Percentiles rank a stretch among this genome's conserved stretches.
Conservation (phyloP, 2,888 invertebrate genomes). For the Scaptodrosophila latifasciaeformis region DNA sequence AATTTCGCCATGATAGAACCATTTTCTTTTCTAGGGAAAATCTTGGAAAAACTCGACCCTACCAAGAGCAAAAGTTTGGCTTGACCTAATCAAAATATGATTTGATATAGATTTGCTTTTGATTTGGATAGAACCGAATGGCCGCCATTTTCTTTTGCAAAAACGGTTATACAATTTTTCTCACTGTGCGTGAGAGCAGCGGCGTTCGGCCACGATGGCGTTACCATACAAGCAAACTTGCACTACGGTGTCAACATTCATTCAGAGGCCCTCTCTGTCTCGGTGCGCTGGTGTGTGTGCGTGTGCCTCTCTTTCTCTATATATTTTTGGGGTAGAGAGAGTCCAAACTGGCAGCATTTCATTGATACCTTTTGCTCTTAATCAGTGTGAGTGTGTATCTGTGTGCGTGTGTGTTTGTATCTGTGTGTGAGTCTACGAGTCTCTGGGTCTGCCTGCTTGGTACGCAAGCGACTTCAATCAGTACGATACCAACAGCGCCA, state of each 20-base stretch:
- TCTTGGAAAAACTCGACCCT: too few species aligned
- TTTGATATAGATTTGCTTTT: neutral
- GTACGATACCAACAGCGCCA: conserved; percentile 64
- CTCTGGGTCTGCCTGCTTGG: too few species aligned
- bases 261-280: conserved; percentile 15
- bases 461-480: conserved; percentile 54
- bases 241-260: conserved; percentile 43
- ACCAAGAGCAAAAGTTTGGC: too few species aligned
- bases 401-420: too few species aligned
- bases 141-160: conserved; percentile 58
- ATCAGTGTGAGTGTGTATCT: too few species aligned
- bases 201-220: conserved; percentile 54
- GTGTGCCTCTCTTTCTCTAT: conserved; percentile 3
- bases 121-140: neutral
- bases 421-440: too few species aligned
- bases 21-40: too few species aligned
- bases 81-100: too few species aligned
- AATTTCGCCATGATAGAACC: too few species aligned
- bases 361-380: conserved; percentile 40
- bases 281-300: conserved; percentile 1
- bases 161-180: conserved; percentile 58
- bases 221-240: conserved; percentile 64
- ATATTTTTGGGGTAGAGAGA: conserved; percentile 22
- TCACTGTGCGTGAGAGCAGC: too few species aligned
- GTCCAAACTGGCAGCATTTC: too few species aligned